These are phyloP conservation scores for Pharmacophagus antenor DNA, from an alignment of 2,888 invertebrate genomes.

Conservation along the genomic window DNA sequence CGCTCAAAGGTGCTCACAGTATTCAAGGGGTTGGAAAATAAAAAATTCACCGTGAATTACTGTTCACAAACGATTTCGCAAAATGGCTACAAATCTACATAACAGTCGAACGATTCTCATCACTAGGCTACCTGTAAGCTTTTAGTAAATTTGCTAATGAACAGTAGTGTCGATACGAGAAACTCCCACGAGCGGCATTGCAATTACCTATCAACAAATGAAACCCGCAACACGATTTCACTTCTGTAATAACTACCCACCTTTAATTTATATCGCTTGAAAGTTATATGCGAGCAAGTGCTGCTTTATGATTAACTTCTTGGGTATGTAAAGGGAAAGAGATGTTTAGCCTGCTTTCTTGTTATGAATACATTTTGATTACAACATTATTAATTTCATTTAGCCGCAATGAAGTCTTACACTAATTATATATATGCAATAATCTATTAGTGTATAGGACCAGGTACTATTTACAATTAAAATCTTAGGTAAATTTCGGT, in stretches of 20 bases:
- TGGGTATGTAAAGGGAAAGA: not conserved
- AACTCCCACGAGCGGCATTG: slow-evolving; percentile 4
- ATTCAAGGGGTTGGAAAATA: not conserved
- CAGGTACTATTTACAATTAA: too few relatives aligned
- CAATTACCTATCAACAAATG: slow-evolving; percentile 25
- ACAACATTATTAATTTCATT: slow-evolving; percentile 27
- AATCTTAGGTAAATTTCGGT: too few relatives aligned
- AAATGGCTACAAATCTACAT: not conserved
- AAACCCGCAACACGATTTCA: slow-evolving; percentile 9
- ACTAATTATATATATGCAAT: slow-evolving; percentile 16
- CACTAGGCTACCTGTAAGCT: not conserved
- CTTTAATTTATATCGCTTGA: not conserved
- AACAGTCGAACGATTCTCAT: not conserved
- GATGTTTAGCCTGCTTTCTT: slow-evolving; percentile 16
- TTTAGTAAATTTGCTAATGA: not conserved
- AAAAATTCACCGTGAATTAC: not conserved
- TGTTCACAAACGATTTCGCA: not conserved
- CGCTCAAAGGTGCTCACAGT: too few relatives aligned
- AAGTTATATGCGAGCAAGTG: slow-evolving; percentile 1
- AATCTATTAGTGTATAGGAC: too few relatives aligned
- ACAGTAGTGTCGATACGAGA: slow-evolving; percentile 16
- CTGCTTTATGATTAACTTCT: slow-evolving; percentile 1
- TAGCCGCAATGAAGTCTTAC: slow-evolving; percentile 20
- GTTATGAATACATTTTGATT: slow-evolving; percentile 25
- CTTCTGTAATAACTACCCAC: slow-evolving; percentile 9